Base-by-base conservation (phyloP, 2,113 vertebrate genomes). In the Microtus oregoni region DNA sequence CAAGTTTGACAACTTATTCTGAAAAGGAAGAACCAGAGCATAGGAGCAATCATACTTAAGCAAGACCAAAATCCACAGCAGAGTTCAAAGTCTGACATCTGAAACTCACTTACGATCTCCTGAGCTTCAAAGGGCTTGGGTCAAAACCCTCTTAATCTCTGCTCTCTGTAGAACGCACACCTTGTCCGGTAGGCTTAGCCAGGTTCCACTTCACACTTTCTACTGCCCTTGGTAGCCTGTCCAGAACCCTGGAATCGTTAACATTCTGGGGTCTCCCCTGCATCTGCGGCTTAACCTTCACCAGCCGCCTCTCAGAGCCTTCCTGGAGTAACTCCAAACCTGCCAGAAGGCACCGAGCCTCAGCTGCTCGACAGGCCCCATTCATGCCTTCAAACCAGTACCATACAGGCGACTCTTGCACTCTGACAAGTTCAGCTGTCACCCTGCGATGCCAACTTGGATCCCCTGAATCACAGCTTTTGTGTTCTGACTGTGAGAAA, bases 401-500 rank as follows among this genome's bases (percentile, higher is more conserved):
- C 82, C 58, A 65, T 38, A 63, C 1, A 41, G 13, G 24, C 63
- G 11, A 63, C 13, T 4, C 3, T 63, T 41, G 38, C 55, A 85
- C 38, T 19, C 2, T 85, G 82, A 65, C 58, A 20, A 65, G 58
- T 85, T 85, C 82, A 65, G 4, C 58, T 85, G 82, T 41, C 58
- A 10, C 24, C 14, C 38, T 44, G 14, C 44, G 14, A 65, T 65
- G 58, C 38, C 58, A 85, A 44, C 24, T 15, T 44, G 58, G 81
- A 58, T 85, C n/a, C n/a, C 61, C 14, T 82, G 55, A 61, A 38
- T 61, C 79, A 61, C 22, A 82, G 81, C n/a, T 44, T 85, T 85
- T 85, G 58, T 85, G 58, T 85, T 85, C 58, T 63, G 55, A 63
- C n/a, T 85, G 81, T 83, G 81, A 85, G 58, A 85, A 63, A 85